Conservation (phyloP, 2,888 invertebrate species). For the Drosophila fungiperda region DNA sequence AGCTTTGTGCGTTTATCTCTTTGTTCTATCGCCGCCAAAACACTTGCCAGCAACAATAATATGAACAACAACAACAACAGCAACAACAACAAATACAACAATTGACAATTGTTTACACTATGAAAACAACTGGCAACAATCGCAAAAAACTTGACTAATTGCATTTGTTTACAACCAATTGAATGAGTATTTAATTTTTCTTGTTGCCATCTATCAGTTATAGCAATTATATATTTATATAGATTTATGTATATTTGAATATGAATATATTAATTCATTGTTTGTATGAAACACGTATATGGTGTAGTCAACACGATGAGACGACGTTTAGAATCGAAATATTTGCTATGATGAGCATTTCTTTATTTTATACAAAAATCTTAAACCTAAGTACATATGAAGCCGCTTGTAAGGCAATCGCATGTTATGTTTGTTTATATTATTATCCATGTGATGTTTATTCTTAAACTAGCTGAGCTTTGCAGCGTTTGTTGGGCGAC, state of each 20-base stretch:
- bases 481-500: too few species aligned
- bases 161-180: constrained; percentile 24
- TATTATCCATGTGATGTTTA: too few species aligned
- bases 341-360: too few species aligned
- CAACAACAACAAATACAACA: constrained; percentile 9
- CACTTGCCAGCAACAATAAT: constrained; percentile 16
- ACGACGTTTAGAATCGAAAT: too few species aligned
- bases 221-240: background rate
- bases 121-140: constrained; percentile 30
- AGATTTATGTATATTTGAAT: background rate
- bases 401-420: too few species aligned
- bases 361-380: too few species aligned
- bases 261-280: background rate
- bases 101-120: constrained; percentile 46
- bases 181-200: background rate
- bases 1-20: constrained; percentile 50
- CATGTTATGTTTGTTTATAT: too few species aligned
- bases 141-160: constrained; percentile 20
- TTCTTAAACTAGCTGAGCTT: too few species aligned
- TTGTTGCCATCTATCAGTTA: background rate
- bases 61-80: constrained; percentile 15
- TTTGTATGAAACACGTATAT: too few species aligned
- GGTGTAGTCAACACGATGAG: too few species aligned
- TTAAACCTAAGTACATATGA: too few species aligned
- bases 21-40: constrained; percentile 62